Base-by-base conservation (phyloP, 2,113 vertebrate genomes). In the Gadus chalcogrammus region DNA sequence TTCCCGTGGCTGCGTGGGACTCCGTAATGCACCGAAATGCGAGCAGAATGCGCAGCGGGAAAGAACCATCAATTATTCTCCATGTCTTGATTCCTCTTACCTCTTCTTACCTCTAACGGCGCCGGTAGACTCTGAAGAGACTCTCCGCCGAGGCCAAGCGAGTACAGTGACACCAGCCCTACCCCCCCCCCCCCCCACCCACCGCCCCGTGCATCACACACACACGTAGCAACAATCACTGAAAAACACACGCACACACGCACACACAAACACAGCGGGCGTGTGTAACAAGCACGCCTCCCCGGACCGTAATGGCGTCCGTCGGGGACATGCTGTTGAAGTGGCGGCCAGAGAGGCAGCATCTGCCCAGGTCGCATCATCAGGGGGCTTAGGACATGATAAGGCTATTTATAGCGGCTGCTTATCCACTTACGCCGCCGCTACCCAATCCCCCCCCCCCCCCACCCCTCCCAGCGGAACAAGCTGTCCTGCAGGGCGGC, bases 241-340 rank as follows among this genome's bases (percentile, higher is more conserved):
- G 8, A 56, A 4, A 56, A 56, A n/a, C n/a, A n/a, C n/a, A n/a
- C n/a, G n/a, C n/a, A 13, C 53, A 56, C 53, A 16, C 53, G 3
- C 53, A 56, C 53, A 58, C 64, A 75, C 71, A 66, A n/a, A 15
- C 64, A 71, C 74, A 64, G 9, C 0, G 53, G 64, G 16, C 63
- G 60, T 75, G 70, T 61, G 2, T 24, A 24, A 24, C 22, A 2
- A 24, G 22, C 22, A 24, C 22, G 65, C 64, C 66, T 15, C 3
- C 76, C 80, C 77, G 73, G 84, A 68, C 74, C 73, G 79, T 89
- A 88, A 88, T 87, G 84, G 79, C 66, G 81, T 84, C 81, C 83
- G 67, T 83, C 77, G 65, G 13, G 71, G 55, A 68, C 28, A 73
- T 69, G 82, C 82, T 80, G 77, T 79, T 42, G 82, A 84, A 85